Percentiles rank a stretch among this genome's conserved stretches.
Conservation (phyloP, 1,140 invertebrate genomes). For the Steinernema khuongi region DNA sequence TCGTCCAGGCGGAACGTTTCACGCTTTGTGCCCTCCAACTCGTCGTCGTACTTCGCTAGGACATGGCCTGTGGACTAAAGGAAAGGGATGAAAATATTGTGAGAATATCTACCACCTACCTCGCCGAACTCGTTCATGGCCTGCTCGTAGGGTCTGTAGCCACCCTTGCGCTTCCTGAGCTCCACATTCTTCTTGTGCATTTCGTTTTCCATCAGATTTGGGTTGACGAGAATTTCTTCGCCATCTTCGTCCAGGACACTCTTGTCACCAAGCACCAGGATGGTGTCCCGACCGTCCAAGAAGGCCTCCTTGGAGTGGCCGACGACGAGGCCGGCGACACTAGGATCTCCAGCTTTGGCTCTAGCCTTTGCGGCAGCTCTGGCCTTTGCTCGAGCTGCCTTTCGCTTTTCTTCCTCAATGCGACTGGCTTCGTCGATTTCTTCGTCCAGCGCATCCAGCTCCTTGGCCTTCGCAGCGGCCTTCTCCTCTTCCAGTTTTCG, state of each 20-base stretch:
- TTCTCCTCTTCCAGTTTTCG: slow-evolving; percentile 74
- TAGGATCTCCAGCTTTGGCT: neutral
- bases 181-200: slow-evolving; percentile 79
- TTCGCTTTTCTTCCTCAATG: slow-evolving; percentile 71
- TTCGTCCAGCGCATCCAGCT: slow-evolving; percentile 86
- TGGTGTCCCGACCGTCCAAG: slow-evolving; percentile 74
- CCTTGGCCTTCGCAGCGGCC: slow-evolving; percentile 80
- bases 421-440: slow-evolving; percentile 83
- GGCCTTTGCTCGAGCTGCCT: slow-evolving; percentile 23
- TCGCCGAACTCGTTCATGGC: slow-evolving; percentile 78
- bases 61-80: slow-evolving; percentile 60
- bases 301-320: slow-evolving; percentile 76
- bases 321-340: slow-evolving; percentile 78
- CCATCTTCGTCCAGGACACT: slow-evolving; percentile 75
- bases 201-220: slow-evolving; percentile 90
- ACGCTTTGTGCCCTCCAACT: slow-evolving; percentile 75
- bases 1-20: slow-evolving; percentile 75
- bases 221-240: slow-evolving; percentile 84
- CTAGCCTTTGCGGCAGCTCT: slow-evolving; percentile 26
- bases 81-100: neutral
- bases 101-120: slow-evolving; percentile 60
- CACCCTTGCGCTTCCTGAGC: slow-evolving; percentile 74
- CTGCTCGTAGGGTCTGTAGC: slow-evolving; percentile 79
- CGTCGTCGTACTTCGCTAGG: slow-evolving; percentile 90
- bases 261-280: slow-evolving; percentile 89